These are phyloP conservation scores for Gasterosteus aculeatus DNA, from an alignment of 2,113 vertebrate species.

Conservation along the genomic window DNA sequence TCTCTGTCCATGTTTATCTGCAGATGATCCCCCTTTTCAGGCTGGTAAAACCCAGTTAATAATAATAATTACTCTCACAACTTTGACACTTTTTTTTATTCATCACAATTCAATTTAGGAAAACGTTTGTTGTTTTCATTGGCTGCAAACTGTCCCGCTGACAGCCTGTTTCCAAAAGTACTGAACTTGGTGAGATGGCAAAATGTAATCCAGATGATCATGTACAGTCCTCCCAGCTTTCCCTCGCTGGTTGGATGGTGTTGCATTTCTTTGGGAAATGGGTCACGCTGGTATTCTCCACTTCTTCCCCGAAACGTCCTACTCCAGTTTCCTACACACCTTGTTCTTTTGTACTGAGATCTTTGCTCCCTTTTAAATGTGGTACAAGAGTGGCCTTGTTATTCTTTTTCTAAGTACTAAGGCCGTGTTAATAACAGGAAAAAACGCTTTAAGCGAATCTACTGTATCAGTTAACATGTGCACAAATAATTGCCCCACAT, in stretches of 20 bases:
- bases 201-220: slow-evolving; percentile 12
- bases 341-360: neutral
- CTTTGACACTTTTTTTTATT: neutral
- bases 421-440: neutral
- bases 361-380: neutral
- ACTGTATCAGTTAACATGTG: slow-evolving; percentile 1
- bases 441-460: neutral
- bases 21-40: neutral
- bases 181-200: neutral
- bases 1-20: slow-evolving; percentile 14
- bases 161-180: neutral
- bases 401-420: neutral
- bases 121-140: neutral
- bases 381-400: neutral
- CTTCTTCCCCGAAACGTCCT: slow-evolving; percentile 28
- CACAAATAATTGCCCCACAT: slow-evolving; percentile 15
- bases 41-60: neutral
- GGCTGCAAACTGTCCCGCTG: neutral
- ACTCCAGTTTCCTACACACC: slow-evolving; percentile 37
- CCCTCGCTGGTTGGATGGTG: slow-evolving; percentile 21
- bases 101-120: neutral
- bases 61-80: neutral
- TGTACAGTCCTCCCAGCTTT: neutral
- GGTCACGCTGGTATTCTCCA: slow-evolving; percentile 29
- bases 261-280: slow-evolving; percentile 61